Evolutionary conservation across 1,140 invertebrate genomes (phyloP).

Genomic region (Drosophila azteca): DNA sequence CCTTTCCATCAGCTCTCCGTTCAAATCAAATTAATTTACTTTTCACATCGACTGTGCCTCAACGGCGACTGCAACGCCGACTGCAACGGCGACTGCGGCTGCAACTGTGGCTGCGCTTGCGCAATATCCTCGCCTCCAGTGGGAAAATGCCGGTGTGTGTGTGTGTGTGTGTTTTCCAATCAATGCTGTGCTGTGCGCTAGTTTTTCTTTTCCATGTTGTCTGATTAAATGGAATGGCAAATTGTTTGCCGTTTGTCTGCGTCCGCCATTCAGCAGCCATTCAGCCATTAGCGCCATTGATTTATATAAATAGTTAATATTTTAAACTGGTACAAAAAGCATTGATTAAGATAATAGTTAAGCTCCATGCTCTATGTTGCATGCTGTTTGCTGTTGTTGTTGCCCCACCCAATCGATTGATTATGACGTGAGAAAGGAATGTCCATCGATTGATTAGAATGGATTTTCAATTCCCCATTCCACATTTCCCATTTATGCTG

Average conservation of each 20-base stretch:
- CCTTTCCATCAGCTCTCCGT: constrained; percentile 37
- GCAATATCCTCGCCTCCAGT: constrained; percentile 61
- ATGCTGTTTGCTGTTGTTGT: constrained; percentile 19
- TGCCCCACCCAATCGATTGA: neutral
- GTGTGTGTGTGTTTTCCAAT: constrained; percentile 59
- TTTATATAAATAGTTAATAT: constrained; percentile 74
- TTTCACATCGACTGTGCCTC: constrained; percentile 20
- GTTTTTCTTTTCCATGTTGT: constrained; percentile 39
- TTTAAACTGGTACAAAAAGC: constrained; percentile 20
- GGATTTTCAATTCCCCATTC: constrained; percentile 2
- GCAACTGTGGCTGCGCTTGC: constrained; percentile 46
- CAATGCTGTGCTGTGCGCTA: constrained; percentile 50
- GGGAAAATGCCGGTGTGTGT: constrained; percentile 55
- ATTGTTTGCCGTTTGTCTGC: constrained; percentile 33
- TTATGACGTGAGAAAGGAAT: constrained; percentile 60
- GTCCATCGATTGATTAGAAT: constrained; percentile 33
- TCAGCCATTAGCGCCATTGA: constrained; percentile 60
- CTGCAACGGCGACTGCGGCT: no score
- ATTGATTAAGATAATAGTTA: constrained; percentile 40
- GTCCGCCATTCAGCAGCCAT: constrained; percentile 28
- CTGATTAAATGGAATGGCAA: constrained; percentile 62
- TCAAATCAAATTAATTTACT: constrained; percentile 62
- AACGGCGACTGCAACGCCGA: neutral
- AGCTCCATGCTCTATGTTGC: no score
- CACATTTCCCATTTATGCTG: no score